A percentile compares a stretch with the other conserved stretches of the same genome.
These are phyloP conservation scores for Aelia acuminata DNA, from an alignment of 2,888 invertebrate genomes.

Conservation along the genomic window DNA sequence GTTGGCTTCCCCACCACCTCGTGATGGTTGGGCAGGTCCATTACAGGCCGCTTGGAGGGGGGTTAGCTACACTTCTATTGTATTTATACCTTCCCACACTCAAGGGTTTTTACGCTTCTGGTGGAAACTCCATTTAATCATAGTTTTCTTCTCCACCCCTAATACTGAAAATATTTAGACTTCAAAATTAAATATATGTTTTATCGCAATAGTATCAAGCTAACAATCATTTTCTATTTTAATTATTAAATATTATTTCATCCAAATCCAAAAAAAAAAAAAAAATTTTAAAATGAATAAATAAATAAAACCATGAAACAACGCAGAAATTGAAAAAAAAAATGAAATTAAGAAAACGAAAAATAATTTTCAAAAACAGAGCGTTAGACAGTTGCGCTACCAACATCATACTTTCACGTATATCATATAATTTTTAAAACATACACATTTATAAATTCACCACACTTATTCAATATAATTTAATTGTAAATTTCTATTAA, in stretches of 20 bases:
- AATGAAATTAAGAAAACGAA: neutral
- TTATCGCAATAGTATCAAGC: neutral
- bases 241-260: neutral
- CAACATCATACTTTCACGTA: neutral
- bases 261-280: neutral
- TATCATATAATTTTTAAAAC: neutral
- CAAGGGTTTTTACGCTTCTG: slow-evolving; percentile 25
- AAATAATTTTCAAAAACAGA: neutral
- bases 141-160: neutral
- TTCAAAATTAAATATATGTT: neutral
- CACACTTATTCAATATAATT: neutral
- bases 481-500: neutral
- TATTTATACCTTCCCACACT: slow-evolving; percentile 34
- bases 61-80: slow-evolving; percentile 33
- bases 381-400: neutral
- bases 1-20: slow-evolving; percentile 14
- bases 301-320: neutral
- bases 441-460: neutral
- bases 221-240: neutral
- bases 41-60: slow-evolving; percentile 1
- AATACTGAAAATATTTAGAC: neutral
- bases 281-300: neutral
- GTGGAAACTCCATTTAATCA: slow-evolving; percentile 28
- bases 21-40: slow-evolving; percentile 31
- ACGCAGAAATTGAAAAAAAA: neutral